phyloP scores from a whole-genome alignment of 2,888 invertebrate genomes.

The Bhutanitis thaidina region DNA sequence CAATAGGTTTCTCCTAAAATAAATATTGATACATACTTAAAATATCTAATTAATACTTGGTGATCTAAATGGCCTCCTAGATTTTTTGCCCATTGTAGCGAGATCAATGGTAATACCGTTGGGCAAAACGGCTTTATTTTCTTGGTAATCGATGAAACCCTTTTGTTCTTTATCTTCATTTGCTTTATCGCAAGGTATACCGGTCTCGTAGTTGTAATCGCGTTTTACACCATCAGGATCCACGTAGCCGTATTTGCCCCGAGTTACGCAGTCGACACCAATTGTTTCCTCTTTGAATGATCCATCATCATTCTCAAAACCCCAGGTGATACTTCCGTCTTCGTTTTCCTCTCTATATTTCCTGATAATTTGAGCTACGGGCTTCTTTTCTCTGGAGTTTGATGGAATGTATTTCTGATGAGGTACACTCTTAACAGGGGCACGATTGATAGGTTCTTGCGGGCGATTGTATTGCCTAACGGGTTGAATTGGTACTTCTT shows the following conservation, averaged over 20 bases:
- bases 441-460: slow-evolving; percentile 58
- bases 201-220: slow-evolving; percentile 91
- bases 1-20: slow-evolving; percentile 63
- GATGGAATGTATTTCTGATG: slow-evolving; percentile 66
- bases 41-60: slow-evolving; percentile 69
- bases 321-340: slow-evolving; percentile 92
- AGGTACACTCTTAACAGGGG: slow-evolving; percentile 53
- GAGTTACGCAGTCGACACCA: slow-evolving; percentile 87
- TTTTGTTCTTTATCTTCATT: slow-evolving; percentile 77
- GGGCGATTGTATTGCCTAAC: slow-evolving; percentile 70
- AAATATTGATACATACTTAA: slow-evolving; percentile 56
- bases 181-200: slow-evolving; percentile 84
- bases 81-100: slow-evolving; percentile 85
- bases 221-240: slow-evolving; percentile 91
- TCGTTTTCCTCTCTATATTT: slow-evolving; percentile 89
- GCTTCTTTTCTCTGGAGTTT: slow-evolving; percentile 79
- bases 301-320: slow-evolving; percentile 93
- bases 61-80: slow-evolving; percentile 82
- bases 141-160: slow-evolving; percentile 86
- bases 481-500: slow-evolving; percentile 61
- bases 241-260: slow-evolving; percentile 90
- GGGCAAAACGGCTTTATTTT: slow-evolving; percentile 85
- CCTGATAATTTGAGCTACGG: slow-evolving; percentile 85
- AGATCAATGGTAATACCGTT: slow-evolving; percentile 86
- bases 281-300: slow-evolving; percentile 92